A percentile compares a stretch with the other conserved stretches of the same genome.
Evolutionary conservation across 2,113 vertebrate genomes (phyloP).

Genomic region (Sula dactylatra): DNA sequence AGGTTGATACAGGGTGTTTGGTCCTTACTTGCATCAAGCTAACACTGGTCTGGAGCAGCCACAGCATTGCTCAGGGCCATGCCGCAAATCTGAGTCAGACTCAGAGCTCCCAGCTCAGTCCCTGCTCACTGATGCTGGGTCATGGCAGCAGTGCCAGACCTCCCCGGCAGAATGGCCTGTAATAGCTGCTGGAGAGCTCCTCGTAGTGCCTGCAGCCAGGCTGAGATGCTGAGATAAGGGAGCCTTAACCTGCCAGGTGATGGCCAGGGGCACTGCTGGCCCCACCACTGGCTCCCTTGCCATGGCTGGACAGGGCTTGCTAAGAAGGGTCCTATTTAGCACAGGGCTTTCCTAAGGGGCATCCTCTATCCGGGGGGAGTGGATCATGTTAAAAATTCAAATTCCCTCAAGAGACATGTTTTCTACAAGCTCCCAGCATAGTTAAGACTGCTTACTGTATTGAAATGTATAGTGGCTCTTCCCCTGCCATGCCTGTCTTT

Average conservation of each 20-base stretch:
- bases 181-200: not conserved
- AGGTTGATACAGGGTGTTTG: not conserved
- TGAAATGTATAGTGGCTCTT: not conserved
- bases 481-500: fast-evolving
- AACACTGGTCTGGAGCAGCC: not conserved
- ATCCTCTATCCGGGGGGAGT: not conserved
- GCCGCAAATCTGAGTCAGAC: not conserved
- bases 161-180: not conserved
- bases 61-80: fast-evolving
- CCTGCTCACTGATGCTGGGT: not conserved
- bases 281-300: fast-evolving
- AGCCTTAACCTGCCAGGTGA: not conserved
- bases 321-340: not conserved
- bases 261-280: not conserved
- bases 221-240: not conserved
- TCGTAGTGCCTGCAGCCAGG: not conserved
- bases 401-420: not conserved
- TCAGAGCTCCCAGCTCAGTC: not conserved
- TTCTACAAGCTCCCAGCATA: not conserved
- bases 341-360: not conserved
- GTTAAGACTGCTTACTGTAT: not conserved
- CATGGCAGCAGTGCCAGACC: fast-evolving
- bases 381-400: not conserved
- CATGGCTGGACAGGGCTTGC: not conserved
- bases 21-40: not conserved